Conservation (phyloP, 1,140 invertebrate species). For the Aricia agestis region DNA sequence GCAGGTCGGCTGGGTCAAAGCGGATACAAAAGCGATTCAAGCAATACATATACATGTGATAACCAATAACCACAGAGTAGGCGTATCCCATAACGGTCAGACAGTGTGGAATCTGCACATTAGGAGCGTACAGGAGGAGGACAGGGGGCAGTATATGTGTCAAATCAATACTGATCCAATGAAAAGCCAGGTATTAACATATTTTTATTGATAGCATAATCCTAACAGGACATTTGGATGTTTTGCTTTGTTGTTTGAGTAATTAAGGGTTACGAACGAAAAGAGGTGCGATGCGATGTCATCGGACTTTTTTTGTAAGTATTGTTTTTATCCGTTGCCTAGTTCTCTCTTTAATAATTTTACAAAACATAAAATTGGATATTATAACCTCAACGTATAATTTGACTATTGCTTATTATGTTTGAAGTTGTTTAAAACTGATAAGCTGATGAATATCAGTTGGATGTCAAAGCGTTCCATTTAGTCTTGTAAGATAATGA, state of each 20-base stretch:
- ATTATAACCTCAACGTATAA: too few relatives aligned
- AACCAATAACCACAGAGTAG: constrained; percentile 89
- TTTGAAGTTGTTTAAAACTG: background rate
- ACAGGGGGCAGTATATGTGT: constrained; percentile 90
- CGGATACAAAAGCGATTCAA: constrained; percentile 89
- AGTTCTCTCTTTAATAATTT: too few relatives aligned
- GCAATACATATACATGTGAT: constrained; percentile 94
- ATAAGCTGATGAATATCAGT: constrained; percentile 31
- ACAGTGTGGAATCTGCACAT: constrained; percentile 91
- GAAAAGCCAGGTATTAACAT: constrained; percentile 83
- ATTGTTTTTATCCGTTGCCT: too few relatives aligned
- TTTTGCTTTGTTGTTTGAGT: background rate
- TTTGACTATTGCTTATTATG: too few relatives aligned
- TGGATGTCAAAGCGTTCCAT: constrained; percentile 53
- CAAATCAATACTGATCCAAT: constrained; percentile 90
- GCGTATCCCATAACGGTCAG: constrained; percentile 86
- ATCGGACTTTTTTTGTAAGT: too few relatives aligned
- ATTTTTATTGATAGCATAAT: constrained; percentile 7
- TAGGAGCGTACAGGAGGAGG: constrained; percentile 86
- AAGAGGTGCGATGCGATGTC: too few relatives aligned
- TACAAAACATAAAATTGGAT: too few relatives aligned
- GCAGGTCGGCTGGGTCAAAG: constrained; percentile 93
- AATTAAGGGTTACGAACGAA: too few relatives aligned
- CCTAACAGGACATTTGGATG: background rate
- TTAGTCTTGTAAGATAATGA: constrained; percentile 34